phyloP scores from a whole-genome alignment of 2,888 invertebrate genomes.

The Campoletis raptor region DNA sequence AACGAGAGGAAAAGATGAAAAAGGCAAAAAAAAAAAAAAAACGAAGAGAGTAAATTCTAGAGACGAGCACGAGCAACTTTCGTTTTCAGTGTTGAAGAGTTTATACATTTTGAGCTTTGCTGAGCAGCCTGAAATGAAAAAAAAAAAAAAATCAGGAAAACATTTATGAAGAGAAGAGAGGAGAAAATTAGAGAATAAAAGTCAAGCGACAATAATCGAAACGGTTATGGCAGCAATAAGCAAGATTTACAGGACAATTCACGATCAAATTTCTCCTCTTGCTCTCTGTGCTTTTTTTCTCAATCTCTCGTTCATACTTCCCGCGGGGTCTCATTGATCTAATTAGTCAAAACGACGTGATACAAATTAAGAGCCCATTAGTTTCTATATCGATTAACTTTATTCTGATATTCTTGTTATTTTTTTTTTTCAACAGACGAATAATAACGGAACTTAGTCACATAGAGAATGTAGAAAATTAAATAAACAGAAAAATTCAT shows the following conservation, averaged over 20 bases:
- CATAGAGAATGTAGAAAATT: background rate
- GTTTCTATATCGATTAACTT: background rate
- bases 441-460: background rate
- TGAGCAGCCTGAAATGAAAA: conserved; percentile 1
- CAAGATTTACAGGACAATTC: conserved; percentile 49
- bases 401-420: background rate
- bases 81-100: conserved; percentile 54
- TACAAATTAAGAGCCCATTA: conserved; percentile 27
- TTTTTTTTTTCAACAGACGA: background rate
- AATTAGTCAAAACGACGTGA: conserved; percentile 45
- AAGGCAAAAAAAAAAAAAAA: background rate
- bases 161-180: background rate
- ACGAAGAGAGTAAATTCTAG: conserved; percentile 14
- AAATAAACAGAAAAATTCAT: background rate
- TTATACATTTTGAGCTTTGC: conserved; percentile 40
- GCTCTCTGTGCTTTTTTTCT: background rate
- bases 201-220: conserved; percentile 58
- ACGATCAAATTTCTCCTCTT: conserved; percentile 33
- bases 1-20: background rate
- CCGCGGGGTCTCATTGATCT: conserved; percentile 28
- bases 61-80: conserved; percentile 39
- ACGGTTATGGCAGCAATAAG: conserved; percentile 57
- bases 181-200: conserved; percentile 17
- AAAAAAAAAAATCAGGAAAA: background rate
- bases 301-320: conserved; percentile 2